Evolutionary conservation across 2,888 invertebrate genomes (phyloP), one percentile per base, ranked within the genome.

Genomic region (Clitarchus hookeri): DNA sequence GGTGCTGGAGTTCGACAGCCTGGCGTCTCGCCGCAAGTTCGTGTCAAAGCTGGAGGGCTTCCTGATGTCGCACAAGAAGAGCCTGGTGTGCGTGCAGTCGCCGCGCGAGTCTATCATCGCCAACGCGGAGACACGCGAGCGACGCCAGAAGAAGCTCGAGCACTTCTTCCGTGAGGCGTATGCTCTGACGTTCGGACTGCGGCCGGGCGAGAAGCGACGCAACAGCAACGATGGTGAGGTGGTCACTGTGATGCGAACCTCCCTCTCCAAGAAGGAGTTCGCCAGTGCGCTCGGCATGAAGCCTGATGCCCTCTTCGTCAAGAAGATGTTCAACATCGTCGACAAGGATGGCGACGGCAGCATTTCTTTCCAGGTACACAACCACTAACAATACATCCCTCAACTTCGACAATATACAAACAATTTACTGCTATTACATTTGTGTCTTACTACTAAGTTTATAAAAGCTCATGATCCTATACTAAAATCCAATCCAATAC

Each of bases 301-400:
- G 91, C 93, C 97, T 0, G 97, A 98, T 90, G 98, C 98, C 36
- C 96, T 98, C 85, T 99, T 99, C 91, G 98, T 99, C 0, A 95
- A 97, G 90, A 97, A 98, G 92, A 98, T 99, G 98, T 99, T 99
- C 91, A 98, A 98, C 89, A 98, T 98, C 89, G 98, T 98, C 0
- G 98, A 98, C 91, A 98, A 98, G 90, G 98, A 98, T 90, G 94
- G 97, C 87, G 98, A 98, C 91, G 98, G 98, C 3, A 93, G 97
- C 87, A 98, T 99, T 89, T 98, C 97, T 8, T 99, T 99, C 91
- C 97, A 97, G 93, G 97, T 95, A 48, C 48, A 13, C 36, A 3
- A 36, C 36, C 36, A 36, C 36, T 36, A 36, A 36, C 36, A 36
- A 36, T 4, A 36, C 36, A 36, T 36, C 36, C 36, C 36, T 36